Evolutionary conservation across 2,113 vertebrate genomes (phyloP).

Genomic region (Axis porcinus): DNA sequence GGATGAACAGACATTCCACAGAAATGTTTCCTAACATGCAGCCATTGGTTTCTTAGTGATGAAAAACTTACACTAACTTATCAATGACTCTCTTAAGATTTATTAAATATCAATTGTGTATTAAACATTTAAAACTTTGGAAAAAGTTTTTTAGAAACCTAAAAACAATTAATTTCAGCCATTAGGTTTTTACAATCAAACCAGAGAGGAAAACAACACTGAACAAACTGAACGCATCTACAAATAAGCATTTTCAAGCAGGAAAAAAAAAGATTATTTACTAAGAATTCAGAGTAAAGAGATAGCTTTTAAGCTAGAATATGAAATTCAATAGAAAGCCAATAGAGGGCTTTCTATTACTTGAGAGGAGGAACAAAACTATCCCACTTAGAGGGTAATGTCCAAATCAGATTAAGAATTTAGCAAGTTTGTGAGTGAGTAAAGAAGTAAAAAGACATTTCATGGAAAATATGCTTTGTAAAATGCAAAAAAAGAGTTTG

Average conservation of each 20-base stretch:
- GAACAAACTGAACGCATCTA: background rate
- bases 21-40: conserved; percentile 42
- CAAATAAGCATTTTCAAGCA: background rate
- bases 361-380: background rate
- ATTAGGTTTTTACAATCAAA: background rate
- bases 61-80: background rate
- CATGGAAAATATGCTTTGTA: background rate
- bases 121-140: background rate
- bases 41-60: background rate
- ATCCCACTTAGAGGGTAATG: background rate
- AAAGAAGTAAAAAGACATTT: background rate
- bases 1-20: conserved; percentile 30
- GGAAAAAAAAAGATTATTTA: background rate
- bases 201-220: background rate
- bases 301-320: background rate
- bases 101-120: background rate
- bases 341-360: background rate
- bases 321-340: background rate
- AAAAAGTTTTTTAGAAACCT: background rate
- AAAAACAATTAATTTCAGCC: background rate
- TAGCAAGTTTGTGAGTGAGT: background rate
- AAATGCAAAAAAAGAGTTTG: background rate
- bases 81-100: background rate
- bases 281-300: background rate
- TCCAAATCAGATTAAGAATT: background rate